Evolutionary conservation across 2,888 invertebrate species (phyloP), one percentile per base, ranked within the genome.

Genomic region (Ornithoptera priamus): DNA sequence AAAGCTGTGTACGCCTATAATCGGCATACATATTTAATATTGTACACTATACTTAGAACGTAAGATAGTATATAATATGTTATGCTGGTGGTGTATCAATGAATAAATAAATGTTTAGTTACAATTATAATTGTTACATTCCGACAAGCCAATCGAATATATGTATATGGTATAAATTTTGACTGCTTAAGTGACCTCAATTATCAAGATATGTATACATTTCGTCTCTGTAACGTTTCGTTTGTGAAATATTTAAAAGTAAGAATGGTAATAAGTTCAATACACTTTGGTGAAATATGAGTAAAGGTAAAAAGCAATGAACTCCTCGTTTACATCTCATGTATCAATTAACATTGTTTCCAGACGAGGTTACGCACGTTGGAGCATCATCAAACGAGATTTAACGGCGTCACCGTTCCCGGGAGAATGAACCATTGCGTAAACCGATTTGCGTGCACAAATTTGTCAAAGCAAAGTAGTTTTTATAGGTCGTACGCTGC

Each of bases 391-490:
- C 75, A 77, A 73, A 71, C 68, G 69, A 72, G 73, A 72, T 63
- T 70, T 71, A 75, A 74, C 73, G 77, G 76, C 76, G 78, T 59
- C 66, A 73, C 75, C 68, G 77, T 76, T 75, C 30, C 74, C 73
- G 68, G 79, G 79, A 77, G 68, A 76, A 80, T 79, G 81, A 79
- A 83, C 80, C 78, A 77, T 76, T 80, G 78, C 78, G 80, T 76
- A 78, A 77, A 76, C 71, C 71, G 64, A 80, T 75, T 72, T 73
- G 79, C 78, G 78, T 78, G 80, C 73, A 71, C 68, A 68, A 73
- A 74, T 76, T 70, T 66, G 67, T 68, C 72, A 72, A 73, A 65
- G 58, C 59, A 53, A 72, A 71, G 68, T 74, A 73, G 74, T 77
- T 64, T 57, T 71, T 68, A 46, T 65, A 61, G 39, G 61, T 20